Conservation (phyloP, 2,888 invertebrate species). For the Mycalesis mineus region DNA sequence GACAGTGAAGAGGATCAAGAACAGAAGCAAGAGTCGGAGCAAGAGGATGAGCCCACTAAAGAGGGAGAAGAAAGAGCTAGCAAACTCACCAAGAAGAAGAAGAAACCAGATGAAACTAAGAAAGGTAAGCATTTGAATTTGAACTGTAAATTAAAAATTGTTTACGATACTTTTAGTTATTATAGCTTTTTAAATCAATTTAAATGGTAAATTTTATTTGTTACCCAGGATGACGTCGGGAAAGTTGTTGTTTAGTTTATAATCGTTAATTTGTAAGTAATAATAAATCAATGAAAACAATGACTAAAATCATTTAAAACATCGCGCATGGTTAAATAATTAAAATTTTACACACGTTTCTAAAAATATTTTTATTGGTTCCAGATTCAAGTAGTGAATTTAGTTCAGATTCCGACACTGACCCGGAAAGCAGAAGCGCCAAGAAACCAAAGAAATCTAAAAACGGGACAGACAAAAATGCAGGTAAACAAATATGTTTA, state of each 20-base stretch:
- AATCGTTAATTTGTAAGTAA: no score
- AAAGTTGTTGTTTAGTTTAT: no score
- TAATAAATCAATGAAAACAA: no score
- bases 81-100: conserved; percentile 79
- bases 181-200: no score
- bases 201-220: no score
- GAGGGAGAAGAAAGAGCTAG: conserved; percentile 83
- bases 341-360: no score
- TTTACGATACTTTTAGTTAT: no score
- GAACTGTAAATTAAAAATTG: no score
- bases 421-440: conserved; percentile 69
- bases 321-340: no score
- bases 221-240: no score
- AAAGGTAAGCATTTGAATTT: conserved; percentile 54
- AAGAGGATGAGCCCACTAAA: conserved; percentile 85
- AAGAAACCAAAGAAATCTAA: conserved; percentile 68
- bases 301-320: no score
- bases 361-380: conserved; percentile 29
- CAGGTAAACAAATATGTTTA: conserved; percentile 1
- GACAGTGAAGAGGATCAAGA: conserved; percentile 91
- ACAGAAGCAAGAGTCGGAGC: conserved; percentile 84
- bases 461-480: conserved; percentile 29
- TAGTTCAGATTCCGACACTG: conserved; percentile 86
- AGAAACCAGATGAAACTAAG: conserved; percentile 77
- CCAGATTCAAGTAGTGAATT: conserved; percentile 83